Evolutionary conservation across 2,888 invertebrate species (phyloP).

Genomic region (Caenorhabditis imperialis): DNA sequence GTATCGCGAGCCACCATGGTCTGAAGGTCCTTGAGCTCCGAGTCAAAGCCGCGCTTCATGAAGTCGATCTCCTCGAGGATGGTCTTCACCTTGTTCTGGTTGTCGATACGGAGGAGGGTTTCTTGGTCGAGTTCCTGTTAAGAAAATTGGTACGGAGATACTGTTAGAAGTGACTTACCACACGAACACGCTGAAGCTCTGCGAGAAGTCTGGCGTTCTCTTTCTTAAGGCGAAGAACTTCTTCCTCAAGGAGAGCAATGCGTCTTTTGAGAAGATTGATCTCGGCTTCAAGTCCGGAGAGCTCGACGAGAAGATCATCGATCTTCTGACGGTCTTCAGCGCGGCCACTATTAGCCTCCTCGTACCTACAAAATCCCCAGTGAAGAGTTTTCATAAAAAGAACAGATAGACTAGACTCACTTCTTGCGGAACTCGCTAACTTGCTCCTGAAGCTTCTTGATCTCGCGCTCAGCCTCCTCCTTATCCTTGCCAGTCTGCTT

Average conservation of each 20-base stretch:
- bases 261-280: constrained; percentile 78
- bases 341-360: constrained; percentile 75
- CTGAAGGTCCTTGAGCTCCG: constrained; percentile 80
- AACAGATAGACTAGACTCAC: constrained; percentile 56
- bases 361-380: constrained; percentile 68
- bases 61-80: constrained; percentile 81
- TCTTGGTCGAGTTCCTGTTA: constrained; percentile 81
- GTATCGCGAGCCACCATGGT: constrained; percentile 81
- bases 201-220: constrained; percentile 78
- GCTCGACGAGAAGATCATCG: constrained; percentile 79
- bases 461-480: constrained; percentile 62
- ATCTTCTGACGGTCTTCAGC: constrained; percentile 79
- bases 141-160: constrained; percentile 11
- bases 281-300: constrained; percentile 80
- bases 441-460: constrained; percentile 66
- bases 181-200: constrained; percentile 58
- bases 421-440: constrained; percentile 66
- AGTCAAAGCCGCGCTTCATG: constrained; percentile 80
- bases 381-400: neutral
- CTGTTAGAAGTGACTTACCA: constrained; percentile 17
- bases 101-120: constrained; percentile 80
- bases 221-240: constrained; percentile 78
- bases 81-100: constrained; percentile 80
- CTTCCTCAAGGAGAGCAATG: constrained; percentile 77
- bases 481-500: constrained; percentile 59